Conservation (phyloP, 2,888 invertebrate genomes). For the Mythimna ferrago region DNA sequence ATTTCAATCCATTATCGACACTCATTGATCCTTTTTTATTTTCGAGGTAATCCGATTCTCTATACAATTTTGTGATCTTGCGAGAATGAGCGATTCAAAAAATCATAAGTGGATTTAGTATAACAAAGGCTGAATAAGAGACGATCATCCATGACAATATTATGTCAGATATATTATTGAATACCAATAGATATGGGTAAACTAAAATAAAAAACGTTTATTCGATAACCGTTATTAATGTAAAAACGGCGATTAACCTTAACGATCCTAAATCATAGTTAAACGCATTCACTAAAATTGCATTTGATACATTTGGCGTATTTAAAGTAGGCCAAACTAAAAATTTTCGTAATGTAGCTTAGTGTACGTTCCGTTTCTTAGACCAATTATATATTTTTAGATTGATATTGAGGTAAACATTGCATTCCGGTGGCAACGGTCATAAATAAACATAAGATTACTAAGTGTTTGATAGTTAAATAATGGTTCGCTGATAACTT, state of each 20-base stretch:
- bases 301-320: constrained; percentile 39
- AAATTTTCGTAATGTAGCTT: constrained; percentile 22
- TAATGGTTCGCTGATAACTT: constrained; percentile 34
- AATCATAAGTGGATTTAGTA: constrained; percentile 22
- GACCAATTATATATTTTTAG: constrained; percentile 58
- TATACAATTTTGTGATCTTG: constrained; percentile 29
- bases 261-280: constrained; percentile 21
- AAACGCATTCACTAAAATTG: constrained; percentile 23
- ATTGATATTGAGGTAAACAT: constrained; percentile 57
- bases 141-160: constrained; percentile 22
- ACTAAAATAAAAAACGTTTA: constrained; percentile 4
- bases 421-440: constrained; percentile 45
- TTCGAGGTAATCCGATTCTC: constrained; percentile 25
- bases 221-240: constrained; percentile 1
- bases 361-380: constrained; percentile 14
- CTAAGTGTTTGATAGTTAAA: constrained; percentile 28
- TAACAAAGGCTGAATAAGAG: constrained; percentile 30
- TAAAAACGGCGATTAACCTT: constrained; percentile 23
- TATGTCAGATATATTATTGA: constrained; percentile 9
- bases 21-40: constrained; percentile 32
- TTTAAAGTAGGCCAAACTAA: constrained; percentile 38
- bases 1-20: constrained; percentile 42
- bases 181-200: not conserved
- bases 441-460: constrained; percentile 44
- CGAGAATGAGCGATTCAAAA: constrained; percentile 14